Evolutionary conservation across 2,113 vertebrate genomes (phyloP).

Genomic region (Microcebus ravelobensis): DNA sequence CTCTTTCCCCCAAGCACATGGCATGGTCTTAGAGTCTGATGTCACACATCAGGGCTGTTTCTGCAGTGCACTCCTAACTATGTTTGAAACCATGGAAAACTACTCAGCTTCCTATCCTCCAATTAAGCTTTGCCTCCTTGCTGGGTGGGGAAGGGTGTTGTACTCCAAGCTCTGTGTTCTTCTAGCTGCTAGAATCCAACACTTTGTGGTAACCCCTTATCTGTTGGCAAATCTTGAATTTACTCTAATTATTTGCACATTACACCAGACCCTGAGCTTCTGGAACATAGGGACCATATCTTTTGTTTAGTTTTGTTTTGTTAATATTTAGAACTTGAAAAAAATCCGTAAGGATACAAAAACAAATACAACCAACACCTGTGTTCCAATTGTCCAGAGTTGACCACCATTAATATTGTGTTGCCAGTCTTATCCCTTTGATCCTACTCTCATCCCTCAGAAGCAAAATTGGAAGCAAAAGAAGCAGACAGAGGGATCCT

Average conservation of each 20-base stretch:
- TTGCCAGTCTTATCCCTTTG: not conserved
- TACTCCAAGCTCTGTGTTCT: not conserved
- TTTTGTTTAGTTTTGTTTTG: slow-evolving; percentile 1
- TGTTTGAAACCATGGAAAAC: not conserved
- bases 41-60: not conserved
- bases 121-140: not conserved
- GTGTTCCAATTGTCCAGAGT: not conserved
- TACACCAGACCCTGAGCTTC: not conserved
- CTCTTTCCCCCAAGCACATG: not conserved
- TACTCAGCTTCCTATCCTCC: not conserved
- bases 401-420: not conserved
- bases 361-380: not conserved
- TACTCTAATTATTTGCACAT: not conserved
- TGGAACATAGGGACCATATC: not conserved
- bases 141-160: too few species aligned
- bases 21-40: not conserved
- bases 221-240: not conserved
- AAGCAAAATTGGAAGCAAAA: slow-evolving; percentile 14
- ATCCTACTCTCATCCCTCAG: not conserved
- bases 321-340: slow-evolving; percentile 31
- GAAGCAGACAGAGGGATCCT: not conserved
- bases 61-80: not conserved
- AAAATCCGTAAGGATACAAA: slow-evolving; percentile 5
- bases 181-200: not conserved
- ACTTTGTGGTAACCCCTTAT: not conserved